A percentile compares a stretch with the other conserved stretches of the same genome.
phyloP scores from a whole-genome alignment of 64 coral and sea anemone genomes.

The Trachythela sp. region DNA sequence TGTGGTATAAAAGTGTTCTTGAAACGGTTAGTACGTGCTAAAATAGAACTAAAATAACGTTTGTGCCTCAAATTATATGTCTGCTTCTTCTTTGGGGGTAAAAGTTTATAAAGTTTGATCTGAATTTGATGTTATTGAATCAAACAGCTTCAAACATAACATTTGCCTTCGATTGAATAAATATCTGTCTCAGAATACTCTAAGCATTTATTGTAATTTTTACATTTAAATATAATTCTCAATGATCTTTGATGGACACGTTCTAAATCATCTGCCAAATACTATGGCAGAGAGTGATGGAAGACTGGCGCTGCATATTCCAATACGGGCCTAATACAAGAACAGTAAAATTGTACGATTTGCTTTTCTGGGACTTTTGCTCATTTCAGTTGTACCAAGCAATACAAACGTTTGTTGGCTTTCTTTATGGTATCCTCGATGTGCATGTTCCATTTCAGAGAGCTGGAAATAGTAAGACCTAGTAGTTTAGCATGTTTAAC shows the following conservation, averaged over 20 bases:
- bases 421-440: neutral
- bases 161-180: no score
- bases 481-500: neutral
- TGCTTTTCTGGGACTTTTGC: neutral
- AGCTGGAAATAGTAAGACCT: neutral
- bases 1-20: no score
- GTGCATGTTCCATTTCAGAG: neutral
- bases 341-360: neutral
- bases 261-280: neutral
- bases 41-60: no score
- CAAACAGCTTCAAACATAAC: no score
- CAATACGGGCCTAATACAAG: constrained; percentile 4
- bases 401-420: no score
- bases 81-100: no score
- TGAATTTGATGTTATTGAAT: no score
- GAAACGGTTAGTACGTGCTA: no score
- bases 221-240: neutral
- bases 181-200: no score
- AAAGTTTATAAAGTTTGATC: no score
- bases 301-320: neutral
- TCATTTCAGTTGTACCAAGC: neutral
- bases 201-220: no score
- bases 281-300: neutral
- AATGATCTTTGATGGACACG: neutral
- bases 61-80: no score